Conservation (phyloP, 2,888 invertebrate species). For the Callyntrura guangdongensis region DNA sequence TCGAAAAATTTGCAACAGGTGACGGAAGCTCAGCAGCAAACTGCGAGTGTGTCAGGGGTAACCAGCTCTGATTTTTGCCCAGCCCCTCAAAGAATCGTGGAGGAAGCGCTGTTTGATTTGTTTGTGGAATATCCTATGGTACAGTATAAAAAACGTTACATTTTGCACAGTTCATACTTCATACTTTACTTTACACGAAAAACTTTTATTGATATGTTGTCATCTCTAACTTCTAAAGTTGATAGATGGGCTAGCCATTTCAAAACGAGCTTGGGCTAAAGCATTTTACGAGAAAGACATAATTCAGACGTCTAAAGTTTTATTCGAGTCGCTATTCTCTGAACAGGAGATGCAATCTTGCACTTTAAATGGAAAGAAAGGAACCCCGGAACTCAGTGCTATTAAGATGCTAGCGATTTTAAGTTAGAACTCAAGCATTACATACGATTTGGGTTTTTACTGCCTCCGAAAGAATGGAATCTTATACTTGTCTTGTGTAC, state of each 20-base stretch:
- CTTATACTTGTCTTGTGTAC: neutral
- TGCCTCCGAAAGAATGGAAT: neutral
- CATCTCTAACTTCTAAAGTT: slow-evolving; percentile 54
- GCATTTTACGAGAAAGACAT: slow-evolving; percentile 79
- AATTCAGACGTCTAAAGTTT: slow-evolving; percentile 75
- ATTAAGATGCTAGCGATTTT: slow-evolving; percentile 79
- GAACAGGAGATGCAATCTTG: slow-evolving; percentile 77
- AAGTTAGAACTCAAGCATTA: slow-evolving; percentile 44
- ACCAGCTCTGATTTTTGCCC: slow-evolving; percentile 61
- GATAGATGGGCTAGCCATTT: slow-evolving; percentile 74
- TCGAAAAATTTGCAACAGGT: slow-evolving; percentile 72
- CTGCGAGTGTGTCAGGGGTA: slow-evolving; percentile 46
- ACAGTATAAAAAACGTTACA: no score
- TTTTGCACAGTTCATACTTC: no score
- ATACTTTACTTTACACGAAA: no score
- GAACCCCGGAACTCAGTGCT: slow-evolving; percentile 72
- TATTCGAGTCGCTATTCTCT: slow-evolving; percentile 77
- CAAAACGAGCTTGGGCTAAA: slow-evolving; percentile 76
- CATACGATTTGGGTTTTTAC: neutral
- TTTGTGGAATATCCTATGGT: slow-evolving; percentile 77
- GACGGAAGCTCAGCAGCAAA: slow-evolving; percentile 67
- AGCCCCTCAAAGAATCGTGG: slow-evolving; percentile 67
- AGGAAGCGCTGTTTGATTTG: slow-evolving; percentile 75
- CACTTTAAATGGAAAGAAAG: slow-evolving; percentile 78
- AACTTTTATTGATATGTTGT: slow-evolving; percentile 25